Evolutionary conservation across 2,888 invertebrate genomes (phyloP), one percentile per base, ranked within the genome.

Genomic region (Pterobdella sp.): DNA sequence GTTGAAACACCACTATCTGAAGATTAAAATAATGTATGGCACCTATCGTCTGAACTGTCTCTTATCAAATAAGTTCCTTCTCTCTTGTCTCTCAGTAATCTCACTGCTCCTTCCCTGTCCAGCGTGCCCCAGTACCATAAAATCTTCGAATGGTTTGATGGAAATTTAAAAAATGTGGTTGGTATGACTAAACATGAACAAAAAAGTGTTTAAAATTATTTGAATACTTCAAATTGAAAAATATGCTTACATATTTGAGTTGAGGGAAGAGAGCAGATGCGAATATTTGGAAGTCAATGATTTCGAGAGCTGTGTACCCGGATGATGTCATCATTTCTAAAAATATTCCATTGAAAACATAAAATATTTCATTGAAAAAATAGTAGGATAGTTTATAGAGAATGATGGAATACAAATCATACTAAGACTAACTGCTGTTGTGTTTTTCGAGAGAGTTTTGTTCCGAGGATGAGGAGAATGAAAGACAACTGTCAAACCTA

Each of bases 101-200:
- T 29, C 10, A 35, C 56, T 1, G 71, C 34, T 26, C 71, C 71
- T 4, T 71, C 71, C 26, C 71, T 71, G 71, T 60, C 36, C 26
- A 71, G 63, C 10, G 63, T 63, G 52, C 71, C 71, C 71, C 71
- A 71, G 71, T 71, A 71, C 71, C 71, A 71, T n/a, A 71, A 63
- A 26, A 56, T 32, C 71, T 71, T 26, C 31, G 22, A 42, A 42
- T 14, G 22, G 22, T 42, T 14, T 14, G 22, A 42, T 14, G 49
- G 7, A 14, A 42, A 7, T 7, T 42, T 42, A 7, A 14, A 42
- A 42, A 42, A 22, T 22, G 49, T 7, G 49, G n/a, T n/a, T n/a
- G n/a, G n/a, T n/a, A n/a, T n/a, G n/a, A n/a, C n/a, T n/a, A n/a
- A n/a, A n/a, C n/a, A n/a, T n/a, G n/a, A n/a, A n/a, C n/a, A n/a